Evolutionary conservation across 2,888 invertebrate species (phyloP).

Genomic region (Clitarchus hookeri): DNA sequence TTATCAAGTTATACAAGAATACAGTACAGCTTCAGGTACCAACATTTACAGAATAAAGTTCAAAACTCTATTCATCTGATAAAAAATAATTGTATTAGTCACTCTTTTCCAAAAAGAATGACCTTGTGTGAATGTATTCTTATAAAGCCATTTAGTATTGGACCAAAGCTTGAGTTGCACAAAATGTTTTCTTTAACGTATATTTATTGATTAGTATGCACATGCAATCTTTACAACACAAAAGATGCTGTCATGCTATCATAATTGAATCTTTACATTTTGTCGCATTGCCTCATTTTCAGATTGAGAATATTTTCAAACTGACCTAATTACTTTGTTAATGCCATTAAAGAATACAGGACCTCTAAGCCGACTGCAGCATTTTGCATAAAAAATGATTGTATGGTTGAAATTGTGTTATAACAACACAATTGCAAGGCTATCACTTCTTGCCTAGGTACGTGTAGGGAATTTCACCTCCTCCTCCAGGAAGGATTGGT

Average conservation of each 20-base stretch:
- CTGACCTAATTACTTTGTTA: background rate
- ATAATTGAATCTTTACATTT: background rate
- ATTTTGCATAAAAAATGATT: background rate
- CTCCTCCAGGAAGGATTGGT: background rate
- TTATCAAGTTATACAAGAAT: too few species aligned
- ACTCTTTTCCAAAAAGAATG: background rate
- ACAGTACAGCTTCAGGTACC: too few species aligned
- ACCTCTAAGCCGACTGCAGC: background rate
- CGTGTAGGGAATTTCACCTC: background rate
- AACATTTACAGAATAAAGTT: too few species aligned
- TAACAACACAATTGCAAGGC: background rate
- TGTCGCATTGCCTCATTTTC: background rate
- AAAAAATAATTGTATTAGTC: too few species aligned
- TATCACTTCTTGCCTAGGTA: constrained; percentile 2
- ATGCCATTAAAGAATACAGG: too few species aligned
- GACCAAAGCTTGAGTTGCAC: too few species aligned
- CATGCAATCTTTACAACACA: background rate
- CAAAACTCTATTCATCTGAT: too few species aligned
- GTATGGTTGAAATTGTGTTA: too few species aligned
- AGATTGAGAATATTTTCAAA: background rate
- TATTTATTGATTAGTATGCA: background rate
- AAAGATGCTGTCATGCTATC: background rate
- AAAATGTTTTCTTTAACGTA: background rate
- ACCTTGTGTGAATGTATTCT: too few species aligned
- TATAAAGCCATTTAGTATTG: too few species aligned